Conservation (phyloP, 2,113 vertebrate species). For the Calonectris borealis region DNA sequence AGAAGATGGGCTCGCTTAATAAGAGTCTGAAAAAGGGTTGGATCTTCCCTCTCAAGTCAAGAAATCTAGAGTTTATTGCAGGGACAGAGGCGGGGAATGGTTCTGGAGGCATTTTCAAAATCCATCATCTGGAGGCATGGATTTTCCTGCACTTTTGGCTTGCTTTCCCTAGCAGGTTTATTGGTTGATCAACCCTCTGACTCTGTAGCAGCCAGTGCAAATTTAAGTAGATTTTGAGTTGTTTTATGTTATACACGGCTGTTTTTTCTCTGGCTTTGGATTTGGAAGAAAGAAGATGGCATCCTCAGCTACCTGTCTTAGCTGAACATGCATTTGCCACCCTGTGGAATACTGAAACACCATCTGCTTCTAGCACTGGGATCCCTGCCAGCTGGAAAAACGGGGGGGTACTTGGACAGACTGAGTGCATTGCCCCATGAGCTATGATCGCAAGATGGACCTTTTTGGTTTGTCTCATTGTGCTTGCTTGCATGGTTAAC, state of each 20-base stretch:
- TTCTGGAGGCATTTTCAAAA: background rate
- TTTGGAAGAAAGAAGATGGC: background rate
- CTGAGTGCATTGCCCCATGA: background rate
- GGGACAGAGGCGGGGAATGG: background rate
- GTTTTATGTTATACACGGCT: background rate
- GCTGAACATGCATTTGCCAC: background rate
- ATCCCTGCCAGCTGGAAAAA: background rate
- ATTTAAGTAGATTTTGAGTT: background rate
- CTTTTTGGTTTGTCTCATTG: background rate
- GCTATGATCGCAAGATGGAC: background rate
- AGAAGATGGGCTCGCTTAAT: background rate
- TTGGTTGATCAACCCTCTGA: background rate
- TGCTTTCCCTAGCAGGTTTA: background rate
- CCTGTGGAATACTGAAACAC: background rate
- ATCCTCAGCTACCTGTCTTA: background rate
- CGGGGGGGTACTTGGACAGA: rapidly evolving
- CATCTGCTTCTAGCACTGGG: background rate
- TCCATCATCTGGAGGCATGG: background rate
- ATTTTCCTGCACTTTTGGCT: background rate
- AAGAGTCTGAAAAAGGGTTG: background rate
- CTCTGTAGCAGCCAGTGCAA: background rate
- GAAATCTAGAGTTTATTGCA: background rate
- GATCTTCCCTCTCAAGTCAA: background rate
- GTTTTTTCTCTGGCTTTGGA: background rate
- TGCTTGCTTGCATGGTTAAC: background rate